Conservation (phyloP, 1,140 invertebrate genomes). For the Pseudomyrmex dendroicus region DNA sequence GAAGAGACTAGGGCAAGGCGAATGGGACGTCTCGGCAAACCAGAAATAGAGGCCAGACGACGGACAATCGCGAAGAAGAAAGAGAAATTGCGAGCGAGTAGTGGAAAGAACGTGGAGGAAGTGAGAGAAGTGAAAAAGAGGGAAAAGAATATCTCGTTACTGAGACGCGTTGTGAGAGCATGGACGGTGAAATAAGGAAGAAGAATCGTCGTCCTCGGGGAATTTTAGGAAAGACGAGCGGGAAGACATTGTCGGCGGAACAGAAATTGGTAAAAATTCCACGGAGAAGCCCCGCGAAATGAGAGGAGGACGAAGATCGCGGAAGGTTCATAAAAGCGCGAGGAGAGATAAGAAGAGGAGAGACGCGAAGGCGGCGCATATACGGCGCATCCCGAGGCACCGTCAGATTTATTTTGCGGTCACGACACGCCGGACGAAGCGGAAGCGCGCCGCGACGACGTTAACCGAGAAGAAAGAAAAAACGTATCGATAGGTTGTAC, state of each 20-base stretch:
- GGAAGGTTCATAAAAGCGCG: conserved; percentile 48
- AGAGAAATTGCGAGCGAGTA: not conserved
- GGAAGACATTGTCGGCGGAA: not conserved
- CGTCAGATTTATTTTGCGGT: conserved; percentile 73
- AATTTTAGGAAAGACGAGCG: conserved; percentile 45
- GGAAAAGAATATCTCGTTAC: conserved; percentile 17
- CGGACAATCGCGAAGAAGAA: conserved; percentile 6
- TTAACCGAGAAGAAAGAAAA: conserved; percentile 41
- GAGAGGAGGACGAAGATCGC: conserved; percentile 30
- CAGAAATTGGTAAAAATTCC: conserved; percentile 56
- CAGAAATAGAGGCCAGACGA: not conserved
- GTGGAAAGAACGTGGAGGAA: not conserved
- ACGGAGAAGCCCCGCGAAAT: conserved; percentile 40
- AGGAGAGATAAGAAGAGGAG: conserved; percentile 49
- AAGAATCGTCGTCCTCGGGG: conserved; percentile 37
- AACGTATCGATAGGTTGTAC: conserved; percentile 64
- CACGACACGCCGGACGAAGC: conserved; percentile 64
- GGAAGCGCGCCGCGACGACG: conserved; percentile 44
- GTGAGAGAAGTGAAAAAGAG: not conserved
- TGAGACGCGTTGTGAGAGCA: conserved; percentile 27
- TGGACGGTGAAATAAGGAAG: conserved; percentile 43
- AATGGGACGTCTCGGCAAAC: too few relatives aligned
- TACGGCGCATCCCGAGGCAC: conserved; percentile 59
- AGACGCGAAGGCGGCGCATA: not conserved
- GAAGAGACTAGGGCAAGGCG: too few relatives aligned